phyloP scores from a whole-genome alignment of 2,797 vertebrate genomes.

The Neosilurus hyrtlii region DNA sequence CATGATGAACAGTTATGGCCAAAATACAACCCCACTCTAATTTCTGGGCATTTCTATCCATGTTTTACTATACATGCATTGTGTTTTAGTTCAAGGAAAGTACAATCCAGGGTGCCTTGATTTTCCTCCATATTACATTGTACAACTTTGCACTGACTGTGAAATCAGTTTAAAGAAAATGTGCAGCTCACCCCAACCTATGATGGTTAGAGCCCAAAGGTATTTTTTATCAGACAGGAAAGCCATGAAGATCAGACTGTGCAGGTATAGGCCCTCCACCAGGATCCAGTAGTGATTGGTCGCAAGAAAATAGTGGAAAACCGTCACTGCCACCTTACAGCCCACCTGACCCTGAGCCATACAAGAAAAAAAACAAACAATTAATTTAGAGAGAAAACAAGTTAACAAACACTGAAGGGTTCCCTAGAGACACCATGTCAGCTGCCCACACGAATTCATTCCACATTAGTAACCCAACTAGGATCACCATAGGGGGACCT shows the following conservation, averaged over 20 bases:
- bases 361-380: background rate
- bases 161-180: background rate
- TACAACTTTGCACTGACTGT: background rate
- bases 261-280: slow-evolving; percentile 89
- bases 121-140: background rate
- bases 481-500: no score
- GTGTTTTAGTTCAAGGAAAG: background rate
- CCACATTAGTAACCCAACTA: no score
- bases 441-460: no score
- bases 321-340: slow-evolving; percentile 85
- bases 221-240: slow-evolving; percentile 89
- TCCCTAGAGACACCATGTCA: no score
- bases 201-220: slow-evolving; percentile 87
- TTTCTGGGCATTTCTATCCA: background rate
- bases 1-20: background rate
- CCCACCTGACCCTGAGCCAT: slow-evolving; percentile 71
- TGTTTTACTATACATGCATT: background rate
- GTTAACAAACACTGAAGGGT: background rate
- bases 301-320: slow-evolving; percentile 91
- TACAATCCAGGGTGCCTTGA: background rate
- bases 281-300: slow-evolving; percentile 95
- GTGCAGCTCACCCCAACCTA: slow-evolving; percentile 83
- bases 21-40: background rate
- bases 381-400: background rate
- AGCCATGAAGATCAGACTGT: slow-evolving; percentile 93